These are phyloP conservation scores for Scalopus aquaticus DNA, from an alignment of 2,113 vertebrate genomes.

Conservation along the genomic window DNA sequence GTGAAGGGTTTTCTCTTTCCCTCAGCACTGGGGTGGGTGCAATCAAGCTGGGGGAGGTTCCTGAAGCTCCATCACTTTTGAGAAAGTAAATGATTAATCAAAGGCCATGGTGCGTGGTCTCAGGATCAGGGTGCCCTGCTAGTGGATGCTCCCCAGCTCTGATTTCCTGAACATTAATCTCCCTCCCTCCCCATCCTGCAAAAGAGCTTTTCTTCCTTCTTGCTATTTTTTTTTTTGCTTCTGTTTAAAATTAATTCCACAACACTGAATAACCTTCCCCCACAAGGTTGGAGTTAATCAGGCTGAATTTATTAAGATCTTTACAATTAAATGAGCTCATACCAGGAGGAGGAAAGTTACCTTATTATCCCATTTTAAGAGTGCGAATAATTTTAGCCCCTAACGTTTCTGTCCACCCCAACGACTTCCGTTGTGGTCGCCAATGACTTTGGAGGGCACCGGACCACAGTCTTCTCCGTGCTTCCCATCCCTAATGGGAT, in stretches of 20 bases:
- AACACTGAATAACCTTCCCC: conserved; percentile 69
- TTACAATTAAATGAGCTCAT: conserved; percentile 81
- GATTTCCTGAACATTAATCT: neutral
- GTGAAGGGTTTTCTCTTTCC: neutral
- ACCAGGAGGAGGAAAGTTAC: conserved; percentile 70
- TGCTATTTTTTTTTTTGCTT: neutral
- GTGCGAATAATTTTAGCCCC: conserved; percentile 76
- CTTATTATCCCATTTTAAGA: conserved; percentile 81
- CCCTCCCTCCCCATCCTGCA: neutral
- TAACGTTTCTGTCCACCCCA: conserved; percentile 73
- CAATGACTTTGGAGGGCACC: conserved; percentile 79
- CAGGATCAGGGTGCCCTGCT: neutral
- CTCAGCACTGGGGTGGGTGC: neutral
- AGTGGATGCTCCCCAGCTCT: too few species aligned
- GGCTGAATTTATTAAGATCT: conserved; percentile 78
- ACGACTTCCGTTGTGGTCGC: conserved; percentile 65
- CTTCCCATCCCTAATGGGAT: conserved; percentile 75
- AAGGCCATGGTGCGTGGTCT: neutral
- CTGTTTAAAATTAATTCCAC: conserved; percentile 75
- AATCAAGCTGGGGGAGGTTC: neutral
- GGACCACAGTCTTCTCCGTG: conserved; percentile 58
- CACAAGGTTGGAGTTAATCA: conserved; percentile 79
- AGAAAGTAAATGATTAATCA: neutral
- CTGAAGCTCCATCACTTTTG: neutral
- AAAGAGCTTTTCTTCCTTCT: neutral